phyloP scores from a whole-genome alignment of 2,797 vertebrate species.

The Cheirogaleus major region DNA sequence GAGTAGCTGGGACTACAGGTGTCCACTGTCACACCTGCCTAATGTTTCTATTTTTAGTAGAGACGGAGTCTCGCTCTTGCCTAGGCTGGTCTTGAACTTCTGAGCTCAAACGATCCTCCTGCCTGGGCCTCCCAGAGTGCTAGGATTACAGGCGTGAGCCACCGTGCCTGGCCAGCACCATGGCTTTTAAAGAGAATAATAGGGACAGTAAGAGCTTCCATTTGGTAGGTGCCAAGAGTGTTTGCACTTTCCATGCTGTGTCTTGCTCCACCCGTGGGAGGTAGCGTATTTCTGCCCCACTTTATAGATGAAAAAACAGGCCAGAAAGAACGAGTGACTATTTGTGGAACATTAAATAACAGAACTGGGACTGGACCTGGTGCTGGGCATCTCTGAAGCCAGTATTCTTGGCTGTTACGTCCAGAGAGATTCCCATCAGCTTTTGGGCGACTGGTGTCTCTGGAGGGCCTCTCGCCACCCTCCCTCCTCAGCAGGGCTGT shows the following conservation, averaged over 20 bases:
- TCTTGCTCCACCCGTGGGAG: background rate
- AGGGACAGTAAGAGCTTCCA: background rate
- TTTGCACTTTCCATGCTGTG: background rate
- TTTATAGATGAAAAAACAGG: background rate
- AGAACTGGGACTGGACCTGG: background rate
- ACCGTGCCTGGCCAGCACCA: accelerated
- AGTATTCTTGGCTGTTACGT: accelerated
- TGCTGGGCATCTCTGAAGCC: background rate
- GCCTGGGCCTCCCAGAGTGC: too few relatives aligned
- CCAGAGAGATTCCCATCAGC: background rate
- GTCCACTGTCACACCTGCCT: too few relatives aligned
- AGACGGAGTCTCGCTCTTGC: too few relatives aligned
- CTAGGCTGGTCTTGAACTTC: too few relatives aligned
- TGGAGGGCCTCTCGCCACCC: accelerated
- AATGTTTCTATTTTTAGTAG: too few relatives aligned
- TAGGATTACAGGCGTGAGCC: too few relatives aligned
- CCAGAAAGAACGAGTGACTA: background rate
- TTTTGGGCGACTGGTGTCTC: background rate
- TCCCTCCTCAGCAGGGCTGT: background rate
- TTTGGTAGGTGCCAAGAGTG: background rate
- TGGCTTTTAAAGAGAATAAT: background rate
- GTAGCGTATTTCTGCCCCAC: background rate
- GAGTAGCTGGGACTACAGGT: too few relatives aligned
- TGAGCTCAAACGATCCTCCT: too few relatives aligned
- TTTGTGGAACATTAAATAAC: background rate